Base-by-base conservation (phyloP, 1,140 invertebrate species). In the Halyomorpha halys region DNA sequence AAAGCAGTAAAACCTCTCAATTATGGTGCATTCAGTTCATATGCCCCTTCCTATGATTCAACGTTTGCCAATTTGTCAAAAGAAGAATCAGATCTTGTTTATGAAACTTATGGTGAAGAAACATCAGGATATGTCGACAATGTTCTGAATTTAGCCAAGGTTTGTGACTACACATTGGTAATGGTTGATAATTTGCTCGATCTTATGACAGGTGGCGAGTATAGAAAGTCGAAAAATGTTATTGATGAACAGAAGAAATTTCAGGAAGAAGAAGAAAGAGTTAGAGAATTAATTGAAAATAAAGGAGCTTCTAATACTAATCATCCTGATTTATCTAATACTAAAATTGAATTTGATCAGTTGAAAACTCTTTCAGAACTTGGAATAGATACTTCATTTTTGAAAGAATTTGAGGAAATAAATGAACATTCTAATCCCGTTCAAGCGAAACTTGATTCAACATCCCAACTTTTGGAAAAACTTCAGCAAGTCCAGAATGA, bases 11-110 rank as follows among this genome's bases (percentile, higher is more conserved):
- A 91, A 73, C 91, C 94, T 0, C 76, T 97, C 2, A 90, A 92
- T 74, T 97, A 97, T 74, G 95, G 94, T 0, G 86, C 94, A 4
- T 98, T 94, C 78, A 88, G 91, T 45, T 94, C 92, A 3, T 96
- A 96, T 78, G 94, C 94, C 3, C 96, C 96, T 0, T 85, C 85
- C 19, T 94, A 94, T 75, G 95, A 98, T 75, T 95, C 93, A 0
- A 94, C 91, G 2, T 97, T 97, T 79, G 84, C 95, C 0, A 96
- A 91, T 72, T 76, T 98, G 25, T 91, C 85, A 14, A 92, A 95
- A 74, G 91, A 95, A 68, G 95, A 98, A 73, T 89, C 90, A 1
- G 92, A 97, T 71, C 73, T 98, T 65, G 83, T 99, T 0, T 85
- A 91, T 70, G 83, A 87, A 66, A 95, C 94, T 0, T 94, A 97